Conservation (phyloP, 2,113 vertebrate genomes). For the Eolophus roseicapilla region DNA sequence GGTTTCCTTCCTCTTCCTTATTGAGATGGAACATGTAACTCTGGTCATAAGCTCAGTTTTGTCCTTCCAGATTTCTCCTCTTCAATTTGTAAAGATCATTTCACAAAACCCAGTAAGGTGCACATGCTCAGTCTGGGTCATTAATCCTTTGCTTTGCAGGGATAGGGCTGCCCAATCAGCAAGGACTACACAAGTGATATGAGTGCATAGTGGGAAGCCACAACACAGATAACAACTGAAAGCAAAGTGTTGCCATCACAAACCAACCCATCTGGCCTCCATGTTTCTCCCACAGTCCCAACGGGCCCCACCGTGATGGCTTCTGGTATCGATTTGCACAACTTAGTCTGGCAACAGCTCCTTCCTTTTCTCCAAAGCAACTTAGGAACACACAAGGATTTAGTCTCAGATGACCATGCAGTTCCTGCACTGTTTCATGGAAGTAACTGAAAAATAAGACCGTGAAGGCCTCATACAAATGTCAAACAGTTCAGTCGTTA, state of each 20-base stretch:
- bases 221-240: background rate
- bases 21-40: background rate
- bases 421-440: background rate
- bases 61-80: background rate
- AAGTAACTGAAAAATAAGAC: background rate
- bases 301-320: accelerated
- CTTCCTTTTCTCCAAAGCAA: background rate
- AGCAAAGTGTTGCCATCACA: background rate
- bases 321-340: background rate
- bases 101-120: background rate
- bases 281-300: background rate
- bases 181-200: background rate
- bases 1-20: background rate
- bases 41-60: background rate
- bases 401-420: background rate
- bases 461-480: background rate
- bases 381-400: background rate
- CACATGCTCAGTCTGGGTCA: background rate
- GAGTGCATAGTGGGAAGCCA: background rate
- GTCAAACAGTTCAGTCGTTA: background rate
- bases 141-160: background rate
- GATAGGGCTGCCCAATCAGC: background rate
- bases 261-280: background rate
- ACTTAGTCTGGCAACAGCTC: background rate
- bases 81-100: background rate